A percentile compares a stretch with the other conserved stretches of the same genome.
Conservation (phyloP, 1,140 invertebrate genomes). For the Zaprionus inermis region DNA sequence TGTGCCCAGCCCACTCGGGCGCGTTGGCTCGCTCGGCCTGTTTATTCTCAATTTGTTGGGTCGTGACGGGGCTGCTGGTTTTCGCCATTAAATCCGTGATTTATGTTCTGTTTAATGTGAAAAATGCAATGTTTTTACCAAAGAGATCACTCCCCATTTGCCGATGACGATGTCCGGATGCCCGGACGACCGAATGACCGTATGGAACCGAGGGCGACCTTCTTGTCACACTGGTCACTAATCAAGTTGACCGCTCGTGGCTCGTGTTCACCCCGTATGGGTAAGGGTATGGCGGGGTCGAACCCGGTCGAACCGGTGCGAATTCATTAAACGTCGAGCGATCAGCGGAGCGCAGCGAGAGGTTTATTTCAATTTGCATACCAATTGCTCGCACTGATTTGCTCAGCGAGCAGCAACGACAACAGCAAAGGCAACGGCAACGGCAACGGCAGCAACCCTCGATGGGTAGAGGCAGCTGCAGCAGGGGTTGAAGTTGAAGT, state of each 20-base stretch:
- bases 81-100: constrained; percentile 76
- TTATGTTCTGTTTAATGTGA: constrained; percentile 84
- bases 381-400: constrained; percentile 77
- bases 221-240: constrained; percentile 64
- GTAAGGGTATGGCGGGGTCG: too few species aligned
- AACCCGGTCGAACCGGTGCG: constrained; percentile 55
- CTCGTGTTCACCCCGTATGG: constrained; percentile 33
- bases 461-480: constrained; percentile 22
- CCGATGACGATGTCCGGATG: constrained; percentile 7
- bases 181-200: not conserved
- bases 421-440: constrained; percentile 12
- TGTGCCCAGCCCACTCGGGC: constrained; percentile 73
- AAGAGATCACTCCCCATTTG: constrained; percentile 79
- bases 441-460: constrained; percentile 30
- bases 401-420: constrained; percentile 44
- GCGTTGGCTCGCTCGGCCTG: not conserved
- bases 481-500: constrained; percentile 19
- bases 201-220: constrained; percentile 35
- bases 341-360: constrained; percentile 37
- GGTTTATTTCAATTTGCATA: constrained; percentile 78
- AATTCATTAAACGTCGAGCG: constrained; percentile 71
- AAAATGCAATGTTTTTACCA: constrained; percentile 83
- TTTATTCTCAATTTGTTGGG: constrained; percentile 57
- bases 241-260: constrained; percentile 78
- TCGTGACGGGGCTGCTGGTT: constrained; percentile 20